Percentiles rank a stretch among this genome's conserved stretches.
Conservation (phyloP, 1,140 invertebrate genomes). For the Plutomurus gul region DNA sequence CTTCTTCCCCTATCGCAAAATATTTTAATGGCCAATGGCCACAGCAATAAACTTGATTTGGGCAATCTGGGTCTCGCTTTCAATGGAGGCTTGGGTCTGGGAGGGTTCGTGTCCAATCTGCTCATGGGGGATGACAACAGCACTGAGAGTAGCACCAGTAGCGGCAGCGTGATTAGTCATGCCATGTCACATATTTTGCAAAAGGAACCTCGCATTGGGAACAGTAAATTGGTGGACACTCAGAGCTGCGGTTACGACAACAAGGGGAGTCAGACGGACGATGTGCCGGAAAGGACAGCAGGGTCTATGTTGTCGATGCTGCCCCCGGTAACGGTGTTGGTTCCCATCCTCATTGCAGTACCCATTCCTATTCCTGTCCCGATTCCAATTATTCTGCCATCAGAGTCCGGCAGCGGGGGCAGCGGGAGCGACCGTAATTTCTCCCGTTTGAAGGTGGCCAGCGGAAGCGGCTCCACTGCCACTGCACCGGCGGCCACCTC, state of each 20-base stretch:
- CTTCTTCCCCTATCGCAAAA: no score
- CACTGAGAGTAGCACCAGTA: background rate
- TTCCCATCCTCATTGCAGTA: conserved; percentile 36
- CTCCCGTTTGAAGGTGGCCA: background rate
- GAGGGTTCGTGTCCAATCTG: background rate
- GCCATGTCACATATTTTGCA: background rate
- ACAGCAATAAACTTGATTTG: background rate
- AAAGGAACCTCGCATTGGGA: background rate
- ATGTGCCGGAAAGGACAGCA: background rate
- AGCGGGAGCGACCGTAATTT: background rate
- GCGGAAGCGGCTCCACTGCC: background rate
- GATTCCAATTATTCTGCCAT: conserved; percentile 3
- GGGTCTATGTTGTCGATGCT: background rate
- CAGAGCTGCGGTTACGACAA: no score
- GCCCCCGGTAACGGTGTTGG: conserved; percentile 17
- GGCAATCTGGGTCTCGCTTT: background rate
- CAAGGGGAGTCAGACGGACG: background rate
- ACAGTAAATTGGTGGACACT: background rate
- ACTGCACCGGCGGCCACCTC: background rate
- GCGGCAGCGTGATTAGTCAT: background rate
- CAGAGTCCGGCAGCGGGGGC: background rate
- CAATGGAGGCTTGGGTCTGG: background rate
- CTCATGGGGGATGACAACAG: background rate
- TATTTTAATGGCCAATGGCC: background rate
- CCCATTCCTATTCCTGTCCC: conserved; percentile 43